These are phyloP conservation scores for Oryzias curvinotus DNA, from an alignment of 2,113 vertebrate genomes.

Conservation along the genomic window DNA sequence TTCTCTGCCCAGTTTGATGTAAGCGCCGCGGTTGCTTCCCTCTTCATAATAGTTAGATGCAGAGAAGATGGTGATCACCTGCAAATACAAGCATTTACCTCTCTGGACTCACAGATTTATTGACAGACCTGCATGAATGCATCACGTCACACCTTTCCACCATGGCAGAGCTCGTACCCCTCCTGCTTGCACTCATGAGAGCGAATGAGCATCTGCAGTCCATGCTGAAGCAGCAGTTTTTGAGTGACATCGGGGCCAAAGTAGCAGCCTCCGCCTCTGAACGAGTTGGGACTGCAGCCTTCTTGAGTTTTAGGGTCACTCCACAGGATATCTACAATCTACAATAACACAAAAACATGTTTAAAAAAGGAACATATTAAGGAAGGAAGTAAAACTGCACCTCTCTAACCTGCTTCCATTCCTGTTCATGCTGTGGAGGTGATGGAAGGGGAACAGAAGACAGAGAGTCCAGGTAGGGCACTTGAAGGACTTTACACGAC, in stretches of 20 bases:
- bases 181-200: conserved; percentile 96
- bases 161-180: conserved; percentile 90
- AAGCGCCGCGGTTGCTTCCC: conserved; percentile 94
- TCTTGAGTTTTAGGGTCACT: conserved; percentile 88
- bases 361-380: neutral
- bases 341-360: conserved; percentile 3
- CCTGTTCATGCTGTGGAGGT: conserved; percentile 69
- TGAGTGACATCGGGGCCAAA: conserved; percentile 91
- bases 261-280: conserved; percentile 92
- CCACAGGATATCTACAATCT: conserved; percentile 93
- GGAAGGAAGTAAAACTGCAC: neutral
- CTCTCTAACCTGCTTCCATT: conserved; percentile 90
- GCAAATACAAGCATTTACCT: conserved; percentile 1
- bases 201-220: conserved; percentile 88
- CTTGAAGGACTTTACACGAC: conserved; percentile 58
- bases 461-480: conserved; percentile 76
- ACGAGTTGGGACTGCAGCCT: conserved; percentile 88
- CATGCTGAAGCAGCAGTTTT: conserved; percentile 81
- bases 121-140: neutral
- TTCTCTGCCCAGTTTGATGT: conserved; percentile 85
- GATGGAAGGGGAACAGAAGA: conserved; percentile 59
- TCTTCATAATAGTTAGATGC: conserved; percentile 98
- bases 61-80: conserved; percentile 98
- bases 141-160: conserved; percentile 82
- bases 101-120: neutral